Evolutionary conservation across 2,797 vertebrate genomes (phyloP).

Genomic region (Notolepis coatsorum): DNA sequence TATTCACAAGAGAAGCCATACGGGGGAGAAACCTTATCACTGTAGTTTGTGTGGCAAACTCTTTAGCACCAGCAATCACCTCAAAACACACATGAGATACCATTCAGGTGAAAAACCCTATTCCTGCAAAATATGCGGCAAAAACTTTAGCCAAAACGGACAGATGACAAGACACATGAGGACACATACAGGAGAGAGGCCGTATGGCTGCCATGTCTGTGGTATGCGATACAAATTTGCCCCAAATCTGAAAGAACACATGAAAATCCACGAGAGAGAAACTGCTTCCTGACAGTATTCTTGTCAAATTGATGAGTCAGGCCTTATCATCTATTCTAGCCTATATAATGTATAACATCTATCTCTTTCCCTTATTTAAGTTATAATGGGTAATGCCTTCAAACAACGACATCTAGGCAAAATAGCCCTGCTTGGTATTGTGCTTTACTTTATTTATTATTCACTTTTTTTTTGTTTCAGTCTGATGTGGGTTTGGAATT

Average conservation of each 20-base stretch:
- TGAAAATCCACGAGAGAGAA: conserved; percentile 25
- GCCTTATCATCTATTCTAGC: too few relatives aligned
- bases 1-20: conserved; percentile 42
- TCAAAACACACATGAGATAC: conserved; percentile 50
- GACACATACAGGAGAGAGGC: conserved; percentile 39
- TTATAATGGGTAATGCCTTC: too few relatives aligned
- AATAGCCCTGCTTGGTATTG: too few relatives aligned
- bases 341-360: too few relatives aligned
- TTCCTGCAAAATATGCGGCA: conserved; percentile 41
- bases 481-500: too few relatives aligned
- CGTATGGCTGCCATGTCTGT: conserved; percentile 40
- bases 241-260: conserved; percentile 33
- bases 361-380: too few relatives aligned
- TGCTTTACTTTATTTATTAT: too few relatives aligned
- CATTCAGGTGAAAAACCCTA: conserved; percentile 47
- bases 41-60: conserved; percentile 44
- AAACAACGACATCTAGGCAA: too few relatives aligned
- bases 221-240: conserved; percentile 47
- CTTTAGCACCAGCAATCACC: conserved; percentile 30
- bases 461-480: too few relatives aligned
- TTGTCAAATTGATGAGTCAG: too few relatives aligned
- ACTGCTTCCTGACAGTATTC: too few relatives aligned
- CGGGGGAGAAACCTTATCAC: conserved; percentile 38
- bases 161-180: conserved; percentile 42
- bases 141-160: conserved; percentile 33